Evolutionary conservation across 2,797 vertebrate genomes (phyloP), one percentile per base, ranked within the genome.

Genomic region (Fringilla coelebs): DNA sequence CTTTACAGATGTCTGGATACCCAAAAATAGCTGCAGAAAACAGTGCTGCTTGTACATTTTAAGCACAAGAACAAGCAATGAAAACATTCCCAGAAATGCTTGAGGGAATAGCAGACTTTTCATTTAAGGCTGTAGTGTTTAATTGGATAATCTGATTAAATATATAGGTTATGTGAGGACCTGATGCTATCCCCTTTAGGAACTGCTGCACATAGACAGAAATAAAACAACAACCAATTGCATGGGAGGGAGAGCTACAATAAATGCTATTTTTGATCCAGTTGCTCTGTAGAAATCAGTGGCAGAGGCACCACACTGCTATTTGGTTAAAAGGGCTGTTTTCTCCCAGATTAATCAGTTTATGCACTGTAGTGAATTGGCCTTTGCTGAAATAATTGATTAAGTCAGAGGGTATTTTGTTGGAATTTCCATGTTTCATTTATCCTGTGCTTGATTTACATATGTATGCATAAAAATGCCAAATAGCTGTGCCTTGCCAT

Each of bases 81-180:
- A 91, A 88, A 86, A 12, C 32, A 24, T 74, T 79, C 55, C 70
- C 60, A 61, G 88, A 78, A 68, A 13, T 22, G 77, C 95, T 74
- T 0, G 3, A 70, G 94, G 93, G 80, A 86, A 82, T 9, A 45
- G 31, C 70, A 89, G 76, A 70, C 61, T 94, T 80, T 85, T 91
- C n/a, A 3, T 94, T 94, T 93, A 76, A 94, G 48, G 72, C 43
- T 77, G 75, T 85, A 57, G 62, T 85, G 70, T 91, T 96, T 92
- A 91, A 88, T 75, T 90, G 86, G 88, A 89, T 89, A 88, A 93
- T 92, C 94, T 62, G 88, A 74, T 83, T 93, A 91, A 94, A 81
- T 77, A 73, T 51, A 60, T 75, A 88, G 62, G 81, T 88, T 96
- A 94, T 75, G 34, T 16, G 32, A 85, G 87, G 68, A 86, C 36